These are phyloP conservation scores for Aporrectodea caliginosa DNA, from an alignment of 1,140 invertebrate genomes.

Conservation along the genomic window DNA sequence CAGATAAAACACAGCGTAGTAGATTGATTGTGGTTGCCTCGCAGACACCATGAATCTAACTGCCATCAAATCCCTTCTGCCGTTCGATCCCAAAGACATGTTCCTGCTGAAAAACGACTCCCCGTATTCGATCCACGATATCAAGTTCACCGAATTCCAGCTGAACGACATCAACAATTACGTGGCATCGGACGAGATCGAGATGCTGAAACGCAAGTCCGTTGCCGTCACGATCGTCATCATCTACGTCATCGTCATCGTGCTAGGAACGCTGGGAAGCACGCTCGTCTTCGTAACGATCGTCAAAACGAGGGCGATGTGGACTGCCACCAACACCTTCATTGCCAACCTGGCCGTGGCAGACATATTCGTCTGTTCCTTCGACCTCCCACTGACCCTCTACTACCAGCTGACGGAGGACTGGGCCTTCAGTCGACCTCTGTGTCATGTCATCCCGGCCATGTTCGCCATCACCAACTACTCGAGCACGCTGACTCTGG, in stretches of 20 bases:
- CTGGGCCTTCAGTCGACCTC: constrained; percentile 23
- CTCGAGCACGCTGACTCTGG: constrained; percentile 22
- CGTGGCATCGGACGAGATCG: too few species aligned
- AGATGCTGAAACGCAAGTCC: constrained; percentile 1
- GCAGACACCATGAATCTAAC: too few species aligned
- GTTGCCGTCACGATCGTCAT: constrained; percentile 20
- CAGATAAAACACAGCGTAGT: too few species aligned
- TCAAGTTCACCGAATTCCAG: too few species aligned
- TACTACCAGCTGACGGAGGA: constrained; percentile 26
- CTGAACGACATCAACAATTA: too few species aligned
- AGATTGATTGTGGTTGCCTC: too few species aligned
- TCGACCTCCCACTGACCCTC: constrained; percentile 30
- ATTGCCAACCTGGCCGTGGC: constrained; percentile 32
- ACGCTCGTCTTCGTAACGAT: constrained; percentile 29
- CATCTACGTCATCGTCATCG: constrained; percentile 22
- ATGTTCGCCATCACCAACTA: constrained; percentile 26
- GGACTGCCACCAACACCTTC: constrained; percentile 34
- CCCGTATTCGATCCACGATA: too few species aligned
- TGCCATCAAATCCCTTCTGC: too few species aligned
- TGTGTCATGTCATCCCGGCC: constrained; percentile 26
- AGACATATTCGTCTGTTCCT: constrained; percentile 26
- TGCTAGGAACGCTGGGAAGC: constrained; percentile 29
- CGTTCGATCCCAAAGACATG: too few species aligned
- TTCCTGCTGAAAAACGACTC: too few species aligned
- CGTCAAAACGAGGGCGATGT: constrained; percentile 25